Conservation (phyloP, 2,797 vertebrate genomes). For the Melanotaenia nigrans region DNA sequence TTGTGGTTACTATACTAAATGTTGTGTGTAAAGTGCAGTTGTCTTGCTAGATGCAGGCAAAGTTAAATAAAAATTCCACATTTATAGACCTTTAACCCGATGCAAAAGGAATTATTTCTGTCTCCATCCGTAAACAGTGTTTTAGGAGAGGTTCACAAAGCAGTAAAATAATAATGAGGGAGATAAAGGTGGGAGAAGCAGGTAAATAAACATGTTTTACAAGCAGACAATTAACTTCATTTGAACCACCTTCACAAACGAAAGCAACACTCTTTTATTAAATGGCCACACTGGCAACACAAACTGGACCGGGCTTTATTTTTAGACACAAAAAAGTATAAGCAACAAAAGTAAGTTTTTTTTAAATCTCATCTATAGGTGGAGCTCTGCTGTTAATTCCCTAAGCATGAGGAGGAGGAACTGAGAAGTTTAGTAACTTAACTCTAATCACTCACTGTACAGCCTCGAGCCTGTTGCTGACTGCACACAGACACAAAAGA, state of each 20-base stretch:
- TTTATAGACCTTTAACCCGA: slow-evolving; percentile 43
- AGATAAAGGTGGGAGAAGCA: slow-evolving; percentile 34
- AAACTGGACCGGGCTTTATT: not conserved
- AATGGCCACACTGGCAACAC: slow-evolving; percentile 4
- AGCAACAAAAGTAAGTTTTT: not conserved
- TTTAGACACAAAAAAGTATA: slow-evolving; percentile 2
- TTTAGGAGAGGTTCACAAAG: slow-evolving; percentile 40
- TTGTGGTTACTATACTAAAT: slow-evolving; percentile 28
- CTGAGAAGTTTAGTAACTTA: slow-evolving; percentile 40
- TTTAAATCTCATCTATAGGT: slow-evolving; percentile 28
- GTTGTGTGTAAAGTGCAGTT: slow-evolving; percentile 21
- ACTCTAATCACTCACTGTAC: slow-evolving; percentile 50
- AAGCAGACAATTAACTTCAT: slow-evolving; percentile 20
- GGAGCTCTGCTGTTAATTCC: slow-evolving; percentile 33
- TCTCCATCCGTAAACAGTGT: slow-evolving; percentile 48
- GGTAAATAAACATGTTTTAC: slow-evolving; percentile 48
- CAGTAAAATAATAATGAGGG: slow-evolving; percentile 57
- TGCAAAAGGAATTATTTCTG: slow-evolving; percentile 37
- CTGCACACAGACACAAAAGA: slow-evolving; percentile 57
- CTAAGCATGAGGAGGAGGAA: slow-evolving; percentile 31
- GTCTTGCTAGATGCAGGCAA: slow-evolving; percentile 34
- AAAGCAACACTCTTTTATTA: slow-evolving; percentile 11
- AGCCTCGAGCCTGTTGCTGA: slow-evolving; percentile 42
- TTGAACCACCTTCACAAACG: slow-evolving; percentile 10
- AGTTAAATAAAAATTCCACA: slow-evolving; percentile 24